Evolutionary conservation across 2,888 invertebrate genomes (phyloP).

Genomic region (Conistra vaccinii): DNA sequence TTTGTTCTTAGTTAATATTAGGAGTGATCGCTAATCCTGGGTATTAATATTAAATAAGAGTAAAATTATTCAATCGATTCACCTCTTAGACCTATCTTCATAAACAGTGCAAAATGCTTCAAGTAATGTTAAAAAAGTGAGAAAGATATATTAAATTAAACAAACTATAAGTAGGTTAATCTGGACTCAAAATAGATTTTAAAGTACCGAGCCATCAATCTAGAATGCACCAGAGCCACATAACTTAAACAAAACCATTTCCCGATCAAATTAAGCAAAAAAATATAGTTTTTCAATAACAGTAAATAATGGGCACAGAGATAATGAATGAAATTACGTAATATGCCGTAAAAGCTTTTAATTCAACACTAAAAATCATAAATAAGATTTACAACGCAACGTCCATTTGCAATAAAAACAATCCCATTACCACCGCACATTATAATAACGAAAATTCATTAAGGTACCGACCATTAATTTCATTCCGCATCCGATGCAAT

Average conservation of each 20-base stretch:
- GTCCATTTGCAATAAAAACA: slow-evolving; percentile 78
- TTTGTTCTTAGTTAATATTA: background rate
- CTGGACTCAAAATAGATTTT: background rate
- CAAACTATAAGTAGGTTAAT: background rate
- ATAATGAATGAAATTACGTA: slow-evolving; percentile 65
- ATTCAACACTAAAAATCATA: slow-evolving; percentile 68
- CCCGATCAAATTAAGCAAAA: slow-evolving; percentile 23
- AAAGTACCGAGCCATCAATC: slow-evolving; percentile 1
- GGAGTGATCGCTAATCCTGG: background rate
- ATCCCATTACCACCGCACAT: slow-evolving; percentile 80
- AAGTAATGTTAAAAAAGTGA: background rate
- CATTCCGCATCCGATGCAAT: slow-evolving; percentile 82
- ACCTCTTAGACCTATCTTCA: background rate
- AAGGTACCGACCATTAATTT: slow-evolving; percentile 86
- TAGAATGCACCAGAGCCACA: background rate
- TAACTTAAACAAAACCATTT: slow-evolving; percentile 25
- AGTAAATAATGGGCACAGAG: slow-evolving; percentile 49
- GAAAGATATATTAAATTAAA: background rate
- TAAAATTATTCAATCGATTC: background rate
- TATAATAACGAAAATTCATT: slow-evolving; percentile 88
- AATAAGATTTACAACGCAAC: slow-evolving; percentile 63
- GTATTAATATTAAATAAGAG: background rate
- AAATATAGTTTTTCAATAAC: slow-evolving; percentile 57
- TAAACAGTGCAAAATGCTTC: background rate
- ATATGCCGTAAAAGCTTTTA: slow-evolving; percentile 66